Evolutionary conservation across 2,797 vertebrate genomes (phyloP).

Genomic region (Pogoniulus pusillus): DNA sequence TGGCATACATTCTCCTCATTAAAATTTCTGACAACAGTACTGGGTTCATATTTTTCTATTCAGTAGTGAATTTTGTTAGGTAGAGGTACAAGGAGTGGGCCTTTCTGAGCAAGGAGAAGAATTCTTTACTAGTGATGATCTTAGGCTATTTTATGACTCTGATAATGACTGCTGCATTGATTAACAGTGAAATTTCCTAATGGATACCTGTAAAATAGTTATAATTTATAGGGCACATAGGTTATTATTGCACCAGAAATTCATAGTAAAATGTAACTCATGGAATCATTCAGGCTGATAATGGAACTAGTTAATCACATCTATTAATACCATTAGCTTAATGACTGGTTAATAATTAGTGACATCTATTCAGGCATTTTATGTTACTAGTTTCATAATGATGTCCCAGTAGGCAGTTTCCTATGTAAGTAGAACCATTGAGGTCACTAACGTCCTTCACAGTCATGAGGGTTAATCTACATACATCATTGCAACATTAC

Average conservation of each 20-base stretch:
- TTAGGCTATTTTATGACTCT: background rate
- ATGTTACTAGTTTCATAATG: background rate
- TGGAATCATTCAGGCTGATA: background rate
- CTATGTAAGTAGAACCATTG: background rate
- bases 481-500: background rate
- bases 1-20: background rate
- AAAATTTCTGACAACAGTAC: background rate
- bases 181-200: slow-evolving; percentile 19
- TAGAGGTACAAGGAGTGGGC: background rate
- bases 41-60: background rate
- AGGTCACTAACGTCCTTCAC: background rate
- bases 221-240: slow-evolving; percentile 6
- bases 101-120: background rate
- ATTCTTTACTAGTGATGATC: background rate
- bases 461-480: background rate
- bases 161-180: background rate
- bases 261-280: background rate
- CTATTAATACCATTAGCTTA: slow-evolving; percentile 33
- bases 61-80: background rate
- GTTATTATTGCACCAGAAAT: slow-evolving; percentile 1
- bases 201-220: background rate
- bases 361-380: slow-evolving; percentile 9
- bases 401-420: background rate
- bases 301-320: slow-evolving; percentile 21
- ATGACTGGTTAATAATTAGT: slow-evolving; percentile 32